Base-by-base conservation (phyloP, 1,140 invertebrate species). In the Diachasma alloeum region DNA sequence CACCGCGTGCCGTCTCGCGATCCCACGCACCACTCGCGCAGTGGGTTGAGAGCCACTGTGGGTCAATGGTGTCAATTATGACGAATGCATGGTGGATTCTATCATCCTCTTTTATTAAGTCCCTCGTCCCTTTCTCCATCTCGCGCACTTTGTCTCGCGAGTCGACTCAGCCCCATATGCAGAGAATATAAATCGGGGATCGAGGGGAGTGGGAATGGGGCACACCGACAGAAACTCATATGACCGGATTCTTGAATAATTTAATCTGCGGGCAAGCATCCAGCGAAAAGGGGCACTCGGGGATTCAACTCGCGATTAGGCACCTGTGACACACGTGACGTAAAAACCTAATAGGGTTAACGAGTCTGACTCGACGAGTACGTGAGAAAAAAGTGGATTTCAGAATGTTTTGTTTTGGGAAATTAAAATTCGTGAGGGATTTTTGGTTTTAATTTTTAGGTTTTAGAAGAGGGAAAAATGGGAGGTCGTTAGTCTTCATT, bases 41-140 rank as follows among this genome's bases (percentile, higher is more conserved):
- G 13, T 63, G 46, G 71, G 73, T 85, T 87, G 80, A 85, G 79
- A 84, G 83, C 74, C 83, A 56, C 85, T 83, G 79, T 66, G 75
- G 84, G 83, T 85, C 85, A 88, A 87, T 88, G 78, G 76, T 85
- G 84, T 85, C 86, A 87, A 85, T 85, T 85, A 79, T 85, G 81
- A 86, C 80, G 80, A 87, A 85, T 88, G 81, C 82, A 71, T 84
- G 53, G 81, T 84, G 82, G 76, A 46, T 36, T 66, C 44, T 53
- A 68, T 63, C 42, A n/a, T 68, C 36, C 63, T 75, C 69, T 53
- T 79, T 76, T 31, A 66, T 72, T 66, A 31, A 31, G 31, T 59
- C 70, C 66, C 48, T 46, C 19, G 11, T 75, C 37, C 36, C 53
- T 26, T 72, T 68, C 69, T 44, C 9, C 24, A 24, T 42, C 22